Evolutionary conservation across 2,797 vertebrate species (phyloP).

Genomic region (Smutsia gigantea): DNA sequence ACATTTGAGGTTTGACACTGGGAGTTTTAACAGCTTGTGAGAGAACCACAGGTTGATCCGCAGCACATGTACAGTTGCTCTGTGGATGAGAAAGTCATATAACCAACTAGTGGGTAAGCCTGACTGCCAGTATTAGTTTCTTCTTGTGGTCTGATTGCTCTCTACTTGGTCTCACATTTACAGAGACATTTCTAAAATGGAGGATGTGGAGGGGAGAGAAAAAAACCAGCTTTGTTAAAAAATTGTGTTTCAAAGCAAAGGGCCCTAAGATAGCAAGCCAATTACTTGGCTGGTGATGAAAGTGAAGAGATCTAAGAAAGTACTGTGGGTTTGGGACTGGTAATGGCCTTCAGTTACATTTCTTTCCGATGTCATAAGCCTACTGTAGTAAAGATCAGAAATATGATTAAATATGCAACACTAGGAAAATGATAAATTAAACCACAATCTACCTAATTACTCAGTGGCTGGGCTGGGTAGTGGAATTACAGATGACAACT

Average conservation of each 20-base stretch:
- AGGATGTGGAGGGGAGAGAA: too few relatives aligned
- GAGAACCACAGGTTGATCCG: constrained; percentile 47
- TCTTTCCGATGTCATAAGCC: neutral
- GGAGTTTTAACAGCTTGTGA: constrained; percentile 49
- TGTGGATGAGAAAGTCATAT: constrained; percentile 7
- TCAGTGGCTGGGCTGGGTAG: neutral
- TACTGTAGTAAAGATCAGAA: constrained; percentile 40
- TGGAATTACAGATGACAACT: neutral
- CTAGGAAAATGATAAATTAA: constrained; percentile 34
- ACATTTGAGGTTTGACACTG: constrained; percentile 59
- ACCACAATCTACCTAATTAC: constrained; percentile 5
- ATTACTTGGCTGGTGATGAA: constrained; percentile 55
- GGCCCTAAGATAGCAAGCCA: neutral
- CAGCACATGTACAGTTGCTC: neutral
- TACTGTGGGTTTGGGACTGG: constrained; percentile 31
- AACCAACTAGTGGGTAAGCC: neutral
- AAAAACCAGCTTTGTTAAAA: constrained; percentile 16
- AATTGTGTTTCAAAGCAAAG: constrained; percentile 57
- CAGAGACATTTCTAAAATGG: constrained; percentile 10
- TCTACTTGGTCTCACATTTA: neutral
- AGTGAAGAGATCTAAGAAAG: constrained; percentile 53
- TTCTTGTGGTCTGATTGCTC: neutral
- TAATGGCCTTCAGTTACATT: neutral
- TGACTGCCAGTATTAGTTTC: constrained; percentile 34
- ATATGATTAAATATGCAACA: constrained; percentile 51